These are phyloP conservation scores for Megaceryle torquata DNA, from an alignment of 2,113 vertebrate species.

Conservation along the genomic window DNA sequence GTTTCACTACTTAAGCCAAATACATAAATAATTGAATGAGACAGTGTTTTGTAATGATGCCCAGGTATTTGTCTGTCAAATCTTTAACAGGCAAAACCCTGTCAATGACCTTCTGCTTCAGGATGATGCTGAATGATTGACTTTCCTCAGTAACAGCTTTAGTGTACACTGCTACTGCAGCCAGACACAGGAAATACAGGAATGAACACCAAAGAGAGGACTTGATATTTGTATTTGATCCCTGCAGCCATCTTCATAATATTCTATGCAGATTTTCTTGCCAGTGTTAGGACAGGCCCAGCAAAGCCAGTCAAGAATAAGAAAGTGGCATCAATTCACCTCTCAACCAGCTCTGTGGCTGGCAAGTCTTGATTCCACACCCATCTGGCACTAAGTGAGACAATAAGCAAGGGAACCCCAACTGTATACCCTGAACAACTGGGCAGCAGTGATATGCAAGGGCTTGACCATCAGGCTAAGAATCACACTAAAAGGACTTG, in stretches of 20 bases:
- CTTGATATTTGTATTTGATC: background rate
- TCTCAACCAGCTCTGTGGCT: background rate
- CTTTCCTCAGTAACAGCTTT: background rate
- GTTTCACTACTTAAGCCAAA: background rate
- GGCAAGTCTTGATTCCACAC: background rate
- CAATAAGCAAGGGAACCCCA: background rate
- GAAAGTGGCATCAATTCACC: background rate
- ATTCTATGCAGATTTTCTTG: background rate
- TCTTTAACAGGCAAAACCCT: background rate
- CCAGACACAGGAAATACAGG: background rate
- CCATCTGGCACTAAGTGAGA: rapidly evolving
- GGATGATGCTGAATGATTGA: background rate
- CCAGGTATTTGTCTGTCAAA: background rate
- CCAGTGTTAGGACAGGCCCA: background rate
- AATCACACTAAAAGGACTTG: background rate
- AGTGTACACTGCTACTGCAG: background rate
- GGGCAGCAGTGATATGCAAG: background rate
- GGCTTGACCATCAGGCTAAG: background rate
- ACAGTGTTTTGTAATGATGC: background rate
- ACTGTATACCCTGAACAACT: background rate
- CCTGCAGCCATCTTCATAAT: background rate
- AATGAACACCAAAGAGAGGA: background rate
- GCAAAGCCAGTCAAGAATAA: background rate
- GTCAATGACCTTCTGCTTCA: background rate
- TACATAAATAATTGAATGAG: background rate